Evolutionary conservation across 2,888 invertebrate species (phyloP), one percentile per base, ranked within the genome.

Genomic region (Coleophora flavipennella): DNA sequence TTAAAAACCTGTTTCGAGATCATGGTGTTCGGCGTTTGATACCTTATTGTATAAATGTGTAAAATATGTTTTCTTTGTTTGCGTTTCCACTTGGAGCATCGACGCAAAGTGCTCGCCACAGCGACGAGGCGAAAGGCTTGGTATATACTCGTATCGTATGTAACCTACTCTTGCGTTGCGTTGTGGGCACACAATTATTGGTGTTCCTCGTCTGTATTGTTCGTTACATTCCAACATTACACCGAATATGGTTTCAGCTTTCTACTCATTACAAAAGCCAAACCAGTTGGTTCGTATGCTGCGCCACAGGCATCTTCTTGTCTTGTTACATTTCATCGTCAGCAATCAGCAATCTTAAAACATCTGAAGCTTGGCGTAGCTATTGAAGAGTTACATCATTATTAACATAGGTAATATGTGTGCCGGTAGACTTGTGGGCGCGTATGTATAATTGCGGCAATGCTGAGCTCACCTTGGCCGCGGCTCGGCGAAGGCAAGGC

Each of bases 391-490:
- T 20, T 20, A 13, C 13, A 9, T 28, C 29, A 13, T 29, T n/a
- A 11, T 11, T 27, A 25, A 14, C 33, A 32, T 31, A n/a, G n/a
- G n/a, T n/a, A 36, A 36, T 36, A 38, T 32, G 31, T 31, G 64
- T 57, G 62, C 58, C 62, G 69, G 73, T 53, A 77, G 80, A 78
- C 78, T 65, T 62, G 73, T 74, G 75, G 79, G 75, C 80, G 80
- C 78, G 29, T 9, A 75, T 67, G 69, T 73, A 68, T 78, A 79
- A 77, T 75, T 72, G 74, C 70, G 69, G 61, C 68, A 62, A 66
- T 55, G 68, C 53, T 62, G 64, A 65, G 59, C 68, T 77, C 78
- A 77, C 80, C 80, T 78, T 77, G 80, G 75, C 78, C 76, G 74
- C 69, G 66, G 68, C 59, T 53, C 71, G 79, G 67, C 75, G 81